Evolutionary conservation across 2,797 vertebrate genomes (phyloP).

Genomic region (Rhinichthys osculus): DNA sequence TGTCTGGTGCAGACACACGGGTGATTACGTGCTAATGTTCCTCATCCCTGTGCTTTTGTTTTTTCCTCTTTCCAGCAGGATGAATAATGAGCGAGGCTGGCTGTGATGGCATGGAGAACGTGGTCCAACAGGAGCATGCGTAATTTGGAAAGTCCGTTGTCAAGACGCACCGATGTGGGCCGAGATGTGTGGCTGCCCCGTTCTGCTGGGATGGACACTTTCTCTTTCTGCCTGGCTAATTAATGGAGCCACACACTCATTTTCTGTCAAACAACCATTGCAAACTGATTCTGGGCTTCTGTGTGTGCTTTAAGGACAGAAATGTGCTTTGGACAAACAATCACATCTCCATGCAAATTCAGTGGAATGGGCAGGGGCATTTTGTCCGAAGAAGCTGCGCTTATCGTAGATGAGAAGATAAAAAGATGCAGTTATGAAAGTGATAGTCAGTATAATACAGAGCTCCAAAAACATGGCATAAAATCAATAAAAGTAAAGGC

Average conservation of each 20-base stretch:
- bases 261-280: constrained; percentile 71
- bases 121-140: constrained; percentile 54
- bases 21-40: constrained; percentile 63
- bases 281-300: constrained; percentile 39
- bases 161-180: constrained; percentile 51
- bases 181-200: constrained; percentile 43
- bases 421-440: neutral
- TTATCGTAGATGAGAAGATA: neutral
- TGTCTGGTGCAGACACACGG: constrained; percentile 53
- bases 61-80: constrained; percentile 53
- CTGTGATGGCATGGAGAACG: constrained; percentile 49
- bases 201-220: constrained; percentile 47
- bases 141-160: constrained; percentile 57
- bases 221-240: constrained; percentile 64
- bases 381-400: neutral
- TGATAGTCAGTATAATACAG: neutral
- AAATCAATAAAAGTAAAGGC: neutral
- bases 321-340: constrained; percentile 32
- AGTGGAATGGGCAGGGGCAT: neutral
- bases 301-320: constrained; percentile 41
- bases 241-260: constrained; percentile 75
- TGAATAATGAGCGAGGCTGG: constrained; percentile 59
- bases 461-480: neutral
- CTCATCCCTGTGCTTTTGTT: constrained; percentile 59
- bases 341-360: neutral